These are phyloP conservation scores for Coelopa frigida DNA, from an alignment of 1,140 invertebrate species.

Conservation along the genomic window DNA sequence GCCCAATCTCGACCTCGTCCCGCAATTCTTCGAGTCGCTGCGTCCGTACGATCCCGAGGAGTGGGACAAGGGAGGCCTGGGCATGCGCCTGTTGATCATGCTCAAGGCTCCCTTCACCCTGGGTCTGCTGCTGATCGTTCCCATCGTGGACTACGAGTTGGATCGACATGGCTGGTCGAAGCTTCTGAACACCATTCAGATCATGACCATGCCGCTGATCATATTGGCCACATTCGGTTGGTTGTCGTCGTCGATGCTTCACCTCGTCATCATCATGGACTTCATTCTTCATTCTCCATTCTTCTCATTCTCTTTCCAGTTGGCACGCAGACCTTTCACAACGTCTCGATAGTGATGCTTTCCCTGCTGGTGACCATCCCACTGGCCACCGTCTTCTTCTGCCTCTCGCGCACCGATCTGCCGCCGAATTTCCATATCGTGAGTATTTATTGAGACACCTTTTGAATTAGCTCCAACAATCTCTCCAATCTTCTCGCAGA, in stretches of 20 bases:
- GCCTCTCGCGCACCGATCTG: slow-evolving; percentile 11
- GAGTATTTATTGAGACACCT: background rate
- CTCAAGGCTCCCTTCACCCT: slow-evolving; percentile 10
- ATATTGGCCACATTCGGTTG: slow-evolving; percentile 7
- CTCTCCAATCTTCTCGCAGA: slow-evolving; percentile 5
- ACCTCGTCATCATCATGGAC: no score
- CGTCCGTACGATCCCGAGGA: slow-evolving; percentile 3
- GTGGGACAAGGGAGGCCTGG: slow-evolving; percentile 1
- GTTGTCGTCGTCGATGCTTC: background rate
- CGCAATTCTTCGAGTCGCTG: slow-evolving; percentile 50
- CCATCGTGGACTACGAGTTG: slow-evolving; percentile 11
- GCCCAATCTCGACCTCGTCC: slow-evolving; percentile 28
- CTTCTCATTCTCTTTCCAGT: background rate
- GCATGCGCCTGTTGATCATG: background rate
- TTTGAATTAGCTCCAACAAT: background rate
- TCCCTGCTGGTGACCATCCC: slow-evolving; percentile 8
- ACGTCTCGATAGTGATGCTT: no score
- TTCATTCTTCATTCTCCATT: background rate
- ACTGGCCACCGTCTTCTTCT: slow-evolving; percentile 5
- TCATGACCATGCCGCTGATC: slow-evolving; percentile 11
- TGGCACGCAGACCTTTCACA: background rate
- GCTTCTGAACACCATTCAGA: slow-evolving; percentile 16
- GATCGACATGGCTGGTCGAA: slow-evolving; percentile 20
- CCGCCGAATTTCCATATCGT: slow-evolving; percentile 16
- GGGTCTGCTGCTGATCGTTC: slow-evolving; percentile 9